Base-by-base conservation (phyloP, 2,113 vertebrate species). In the Myotis yumanensis region DNA sequence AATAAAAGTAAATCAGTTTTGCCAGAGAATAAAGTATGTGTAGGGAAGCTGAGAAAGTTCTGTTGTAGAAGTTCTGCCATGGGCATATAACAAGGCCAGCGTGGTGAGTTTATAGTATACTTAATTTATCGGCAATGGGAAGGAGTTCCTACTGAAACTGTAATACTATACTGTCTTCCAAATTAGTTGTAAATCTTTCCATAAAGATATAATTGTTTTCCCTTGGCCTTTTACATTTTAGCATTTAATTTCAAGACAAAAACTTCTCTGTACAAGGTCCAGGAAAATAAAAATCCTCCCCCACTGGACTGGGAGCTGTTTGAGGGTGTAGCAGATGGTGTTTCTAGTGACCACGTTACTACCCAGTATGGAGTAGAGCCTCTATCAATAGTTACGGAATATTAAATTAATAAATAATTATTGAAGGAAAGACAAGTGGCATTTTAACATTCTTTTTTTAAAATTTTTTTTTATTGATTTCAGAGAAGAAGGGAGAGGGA, bases 1-100 rank as follows among this genome's bases (percentile, higher is more conserved):
- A 93, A 96, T 77, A 57, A 80, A 72, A 72, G 76, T 23, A 79
- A 89, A 73, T 92, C 32, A 54, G 16, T 90, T 68, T 85, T 81
- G 72, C 9, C 69, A 28, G 71, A 82, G 73, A 35, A 51, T 4
- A 73, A 68, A 84, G 1, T 51, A 54, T 37, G 5, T 20, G 12
- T 72, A 82, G 22, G 22, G 30, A 18, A 86, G 20, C 62, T 32
- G 62, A 76, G 43, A 86, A 91, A 32, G 23, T 32, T 80, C 52
- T 80, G 14, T 43, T 85, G 59, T 43, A 46, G 82, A 80, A 46
- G n/a, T 86, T 86, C 37, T 7, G 0, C 28, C 85, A 0, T 72
- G 40, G 71, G 48, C 15, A 46, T 51, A 46, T 20, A 57, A 52
- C 12, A 51, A 79, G 82, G 30, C n/a, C 37, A 32, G 20, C 2